Conservation (phyloP, 2,888 invertebrate genomes). For the Itoplectis maculator region DNA sequence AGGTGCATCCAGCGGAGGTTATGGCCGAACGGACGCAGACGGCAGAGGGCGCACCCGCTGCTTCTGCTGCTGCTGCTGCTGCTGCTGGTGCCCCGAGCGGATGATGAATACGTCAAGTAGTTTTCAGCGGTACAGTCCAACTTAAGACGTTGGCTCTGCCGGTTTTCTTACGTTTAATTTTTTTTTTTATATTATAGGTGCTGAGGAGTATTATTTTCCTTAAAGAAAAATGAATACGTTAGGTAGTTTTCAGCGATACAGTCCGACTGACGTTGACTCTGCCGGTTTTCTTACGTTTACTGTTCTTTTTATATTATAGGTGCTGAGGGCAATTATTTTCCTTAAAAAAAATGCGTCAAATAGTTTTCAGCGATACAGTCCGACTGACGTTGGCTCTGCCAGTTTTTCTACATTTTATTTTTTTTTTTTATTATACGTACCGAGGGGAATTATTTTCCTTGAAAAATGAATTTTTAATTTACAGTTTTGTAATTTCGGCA, state of each 20-base stretch:
- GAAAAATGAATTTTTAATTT: too few species aligned
- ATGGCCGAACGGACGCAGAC: conserved; percentile 47
- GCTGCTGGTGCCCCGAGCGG: conserved; percentile 23
- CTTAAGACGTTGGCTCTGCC: not conserved
- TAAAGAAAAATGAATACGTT: conserved; percentile 20
- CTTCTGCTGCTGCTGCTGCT: too few species aligned
- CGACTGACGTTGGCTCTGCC: not conserved
- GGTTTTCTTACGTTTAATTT: not conserved
- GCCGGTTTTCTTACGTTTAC: not conserved
- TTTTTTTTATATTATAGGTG: not conserved
- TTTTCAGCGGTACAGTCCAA: conserved; percentile 11
- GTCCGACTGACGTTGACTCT: not conserved
- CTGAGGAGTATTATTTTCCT: too few species aligned
- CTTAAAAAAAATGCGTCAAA: conserved; percentile 11
- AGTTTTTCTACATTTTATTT: conserved; percentile 4
- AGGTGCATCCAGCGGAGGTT: conserved; percentile 35
- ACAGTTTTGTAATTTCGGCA: too few species aligned
- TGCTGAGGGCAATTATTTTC: too few species aligned
- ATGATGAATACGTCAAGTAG: conserved; percentile 37
- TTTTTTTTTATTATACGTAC: too few species aligned
- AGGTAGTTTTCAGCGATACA: conserved; percentile 20
- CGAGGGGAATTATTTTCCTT: too few species aligned
- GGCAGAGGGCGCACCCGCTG: not conserved
- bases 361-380: conserved; percentile 18
- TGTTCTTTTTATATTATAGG: not conserved